Evolutionary conservation across 2,888 invertebrate genomes (phyloP), one percentile per base, ranked within the genome.

Genomic region (Cephalotes varians): DNA sequence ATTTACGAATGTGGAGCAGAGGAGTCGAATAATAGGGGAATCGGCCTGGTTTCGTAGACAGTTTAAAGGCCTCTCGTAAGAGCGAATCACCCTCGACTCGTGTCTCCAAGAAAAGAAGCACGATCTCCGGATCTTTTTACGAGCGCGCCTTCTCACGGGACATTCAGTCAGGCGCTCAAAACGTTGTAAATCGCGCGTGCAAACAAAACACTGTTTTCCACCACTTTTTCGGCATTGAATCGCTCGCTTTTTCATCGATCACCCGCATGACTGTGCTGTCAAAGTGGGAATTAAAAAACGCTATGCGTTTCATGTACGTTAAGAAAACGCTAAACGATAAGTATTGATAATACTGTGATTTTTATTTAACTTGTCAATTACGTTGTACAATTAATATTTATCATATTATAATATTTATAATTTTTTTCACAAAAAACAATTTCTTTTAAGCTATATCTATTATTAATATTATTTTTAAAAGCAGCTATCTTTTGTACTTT

Each of bases 1-100:
- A 93, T 93, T 94, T 93, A 93, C 93, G 93, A 93, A 94, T 84
- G 90, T 91, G 92, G 89, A 92, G 87, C 81, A 85, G 89, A 90
- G 86, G 88, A 91, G 89, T 85, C 88, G 88, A 92, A 93, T 93
- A 93, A 93, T 92, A 88, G 86, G 88, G 85, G 91, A 82, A 88
- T n/a, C 76, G 82, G 84, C 85, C 86, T 76, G 83, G 84, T 86
- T 87, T 89, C 86, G 87, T 89, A 90, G 92, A 91, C 91, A 87
- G 89, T 90, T 87, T 88, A 89, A 89, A 91, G 91, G 88, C 89
- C 89, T 87, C 91, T 90, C 88, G 86, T 89, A 88, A 89, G 91
- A 90, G 88, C 91, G 86, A 90, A 87, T 90, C 90, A 88, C 88
- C 85, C 60, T 54, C 40, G 44, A 56, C 44, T n/a, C 34, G 34